These are phyloP conservation scores for Drosophila tanythrix DNA, from an alignment of 2,888 invertebrate species.

Conservation along the genomic window DNA sequence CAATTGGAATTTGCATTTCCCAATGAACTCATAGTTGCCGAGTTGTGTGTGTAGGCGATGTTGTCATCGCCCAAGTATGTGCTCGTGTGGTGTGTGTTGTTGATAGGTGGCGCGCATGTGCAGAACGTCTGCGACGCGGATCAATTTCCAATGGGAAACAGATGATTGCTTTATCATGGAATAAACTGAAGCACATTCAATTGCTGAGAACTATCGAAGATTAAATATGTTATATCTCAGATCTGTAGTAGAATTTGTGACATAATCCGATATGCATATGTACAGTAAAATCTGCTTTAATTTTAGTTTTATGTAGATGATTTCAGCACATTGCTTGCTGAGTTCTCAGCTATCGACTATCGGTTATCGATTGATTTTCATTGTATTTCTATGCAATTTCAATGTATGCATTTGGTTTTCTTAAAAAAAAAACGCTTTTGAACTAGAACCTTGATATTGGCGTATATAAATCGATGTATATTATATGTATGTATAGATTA, in stretches of 20 bases:
- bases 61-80: slow-evolving; percentile 71
- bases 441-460: neutral
- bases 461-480: neutral
- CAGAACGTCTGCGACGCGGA: slow-evolving; percentile 24
- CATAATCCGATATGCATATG: neutral
- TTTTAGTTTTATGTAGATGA: neutral
- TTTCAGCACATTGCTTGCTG: neutral
- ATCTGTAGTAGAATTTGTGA: neutral
- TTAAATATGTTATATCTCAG: neutral
- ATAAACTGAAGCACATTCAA: neutral
- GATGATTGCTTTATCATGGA: neutral
- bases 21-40: slow-evolving; percentile 33
- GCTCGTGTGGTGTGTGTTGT: neutral
- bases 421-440: neutral
- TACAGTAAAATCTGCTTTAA: neutral
- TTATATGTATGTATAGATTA: slow-evolving; percentile 14
- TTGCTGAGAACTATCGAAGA: neutral
- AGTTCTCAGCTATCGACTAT: neutral
- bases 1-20: slow-evolving; percentile 50
- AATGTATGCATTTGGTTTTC: neutral
- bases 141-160: slow-evolving; percentile 14
- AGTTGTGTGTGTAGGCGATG: slow-evolving; percentile 49
- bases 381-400: neutral
- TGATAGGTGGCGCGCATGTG: slow-evolving; percentile 49
- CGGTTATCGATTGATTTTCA: neutral